A percentile compares a stretch with the other conserved stretches of the same genome.
These are phyloP conservation scores for Amyelois transitella DNA, from an alignment of 1,140 invertebrate genomes.

Conservation along the genomic window DNA sequence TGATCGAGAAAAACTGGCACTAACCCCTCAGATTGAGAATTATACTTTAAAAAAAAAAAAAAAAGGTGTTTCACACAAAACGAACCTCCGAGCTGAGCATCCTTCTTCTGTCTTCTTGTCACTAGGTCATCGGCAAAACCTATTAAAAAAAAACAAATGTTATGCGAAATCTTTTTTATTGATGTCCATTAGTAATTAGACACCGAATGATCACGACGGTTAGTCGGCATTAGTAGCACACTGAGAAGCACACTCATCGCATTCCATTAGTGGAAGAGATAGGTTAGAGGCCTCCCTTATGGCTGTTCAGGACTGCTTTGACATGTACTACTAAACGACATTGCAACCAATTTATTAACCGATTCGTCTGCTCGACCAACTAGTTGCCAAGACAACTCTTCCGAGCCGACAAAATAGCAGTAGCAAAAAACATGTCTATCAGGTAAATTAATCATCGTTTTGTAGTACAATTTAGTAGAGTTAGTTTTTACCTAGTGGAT, in stretches of 20 bases:
- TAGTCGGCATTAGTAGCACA: conserved; percentile 66
- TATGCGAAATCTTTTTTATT: background rate
- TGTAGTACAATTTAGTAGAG: background rate
- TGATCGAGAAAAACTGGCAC: too few species aligned
- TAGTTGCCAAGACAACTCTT: too few species aligned
- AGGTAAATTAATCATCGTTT: background rate
- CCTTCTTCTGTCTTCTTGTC: conserved; percentile 77
- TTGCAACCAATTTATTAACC: too few species aligned
- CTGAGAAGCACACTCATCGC: conserved; percentile 54
- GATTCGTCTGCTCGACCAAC: too few species aligned
- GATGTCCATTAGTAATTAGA: conserved; percentile 41
- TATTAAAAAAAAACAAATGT: conserved; percentile 29
- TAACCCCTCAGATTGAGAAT: too few species aligned
- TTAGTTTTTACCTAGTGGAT: background rate
- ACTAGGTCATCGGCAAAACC: conserved; percentile 75
- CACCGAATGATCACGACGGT: conserved; percentile 45
- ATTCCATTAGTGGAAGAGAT: conserved; percentile 52
- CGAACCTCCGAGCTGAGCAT: conserved; percentile 68
- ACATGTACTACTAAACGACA: background rate
- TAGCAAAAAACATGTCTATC: background rate
- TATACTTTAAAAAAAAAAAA: background rate
- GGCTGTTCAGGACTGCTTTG: background rate
- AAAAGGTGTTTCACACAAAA: conserved; percentile 5
- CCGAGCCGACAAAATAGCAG: background rate
- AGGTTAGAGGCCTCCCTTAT: conserved; percentile 37